Percentiles rank a stretch among this genome's conserved stretches.
These are phyloP conservation scores for Myiotriccus ornatus DNA, from an alignment of 2,797 vertebrate genomes.

Conservation along the genomic window DNA sequence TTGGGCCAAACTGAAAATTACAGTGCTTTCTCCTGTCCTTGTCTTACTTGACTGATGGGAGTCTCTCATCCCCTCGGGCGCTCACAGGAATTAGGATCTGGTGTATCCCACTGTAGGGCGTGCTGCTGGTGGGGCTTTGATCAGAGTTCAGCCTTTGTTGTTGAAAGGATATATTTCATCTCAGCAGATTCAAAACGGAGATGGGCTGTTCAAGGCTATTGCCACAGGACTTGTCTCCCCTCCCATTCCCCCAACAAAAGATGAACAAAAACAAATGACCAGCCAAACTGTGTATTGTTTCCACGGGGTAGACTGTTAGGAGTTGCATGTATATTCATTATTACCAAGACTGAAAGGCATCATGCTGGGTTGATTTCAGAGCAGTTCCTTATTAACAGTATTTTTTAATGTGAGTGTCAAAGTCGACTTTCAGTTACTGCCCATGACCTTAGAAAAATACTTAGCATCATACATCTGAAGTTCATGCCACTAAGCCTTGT, in stretches of 20 bases:
- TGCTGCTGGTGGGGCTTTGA: conserved; percentile 55
- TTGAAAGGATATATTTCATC: conserved; percentile 64
- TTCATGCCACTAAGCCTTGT: not conserved
- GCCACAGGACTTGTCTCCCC: conserved; percentile 35
- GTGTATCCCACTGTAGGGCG: not conserved
- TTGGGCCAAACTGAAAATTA: conserved; percentile 33
- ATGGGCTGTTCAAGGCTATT: conserved; percentile 17
- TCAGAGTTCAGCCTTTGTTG: conserved; percentile 55
- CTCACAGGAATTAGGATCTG: not conserved
- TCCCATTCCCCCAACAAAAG: not conserved
- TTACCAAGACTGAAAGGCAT: conserved; percentile 5
- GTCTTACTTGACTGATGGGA: conserved; percentile 39
- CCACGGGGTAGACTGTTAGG: not conserved
- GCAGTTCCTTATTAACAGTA: not conserved
- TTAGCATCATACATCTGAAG: not conserved
- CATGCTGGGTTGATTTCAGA: conserved; percentile 33
- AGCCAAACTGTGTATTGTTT: conserved; percentile 46
- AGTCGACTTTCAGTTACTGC: not conserved
- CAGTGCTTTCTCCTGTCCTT: conserved; percentile 11
- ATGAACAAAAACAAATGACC: conserved; percentile 30
- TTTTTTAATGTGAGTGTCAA: conserved; percentile 27
- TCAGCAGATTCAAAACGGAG: conserved; percentile 33
- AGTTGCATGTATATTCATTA: conserved; percentile 17
- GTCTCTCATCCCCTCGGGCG: not conserved
- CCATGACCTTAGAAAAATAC: conserved; percentile 2